Evolutionary conservation across 2,797 vertebrate genomes (phyloP).

Genomic region (Sebastes miniatus): DNA sequence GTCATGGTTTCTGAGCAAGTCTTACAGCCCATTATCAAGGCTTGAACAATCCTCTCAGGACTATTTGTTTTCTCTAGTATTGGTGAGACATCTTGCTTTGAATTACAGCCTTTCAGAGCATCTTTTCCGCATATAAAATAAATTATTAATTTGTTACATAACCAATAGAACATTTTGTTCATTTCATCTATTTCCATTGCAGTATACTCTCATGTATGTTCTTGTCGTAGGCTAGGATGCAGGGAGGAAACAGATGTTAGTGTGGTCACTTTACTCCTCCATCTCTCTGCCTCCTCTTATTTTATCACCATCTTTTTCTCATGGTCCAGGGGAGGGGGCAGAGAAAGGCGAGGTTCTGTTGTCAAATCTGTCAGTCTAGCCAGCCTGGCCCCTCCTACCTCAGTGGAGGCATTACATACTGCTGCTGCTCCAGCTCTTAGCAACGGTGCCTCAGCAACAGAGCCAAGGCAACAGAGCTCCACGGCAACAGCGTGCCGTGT

Average conservation of each 20-base stretch:
- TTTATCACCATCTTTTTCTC: conserved; percentile 61
- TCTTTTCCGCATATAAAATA: conserved; percentile 62
- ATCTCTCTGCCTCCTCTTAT: conserved; percentile 35
- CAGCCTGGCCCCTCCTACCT: conserved; percentile 73
- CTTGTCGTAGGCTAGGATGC: background rate
- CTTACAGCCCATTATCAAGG: background rate
- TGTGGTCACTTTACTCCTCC: conserved; percentile 27
- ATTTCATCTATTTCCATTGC: conserved; percentile 23
- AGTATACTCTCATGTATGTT: background rate
- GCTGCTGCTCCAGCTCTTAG: conserved; percentile 79
- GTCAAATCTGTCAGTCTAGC: conserved; percentile 79
- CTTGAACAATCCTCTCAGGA: background rate
- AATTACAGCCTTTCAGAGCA: conserved; percentile 40
- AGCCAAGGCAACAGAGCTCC: conserved; percentile 79
- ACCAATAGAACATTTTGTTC: conserved; percentile 60
- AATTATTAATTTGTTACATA: conserved; percentile 78
- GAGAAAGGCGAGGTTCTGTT: conserved; percentile 78
- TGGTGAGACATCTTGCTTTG: background rate
- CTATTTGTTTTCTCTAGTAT: background rate
- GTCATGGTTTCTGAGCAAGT: conserved; percentile 12
- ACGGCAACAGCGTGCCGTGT: conserved; percentile 82
- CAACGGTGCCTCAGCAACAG: conserved; percentile 82
- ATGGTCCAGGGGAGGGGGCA: conserved; percentile 64
- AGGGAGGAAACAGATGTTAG: conserved; percentile 17
- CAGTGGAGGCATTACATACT: conserved; percentile 79